These are phyloP conservation scores for Sinocyclocheilus rhinocerous DNA, from an alignment of 2,113 vertebrate species.

Conservation along the genomic window DNA sequence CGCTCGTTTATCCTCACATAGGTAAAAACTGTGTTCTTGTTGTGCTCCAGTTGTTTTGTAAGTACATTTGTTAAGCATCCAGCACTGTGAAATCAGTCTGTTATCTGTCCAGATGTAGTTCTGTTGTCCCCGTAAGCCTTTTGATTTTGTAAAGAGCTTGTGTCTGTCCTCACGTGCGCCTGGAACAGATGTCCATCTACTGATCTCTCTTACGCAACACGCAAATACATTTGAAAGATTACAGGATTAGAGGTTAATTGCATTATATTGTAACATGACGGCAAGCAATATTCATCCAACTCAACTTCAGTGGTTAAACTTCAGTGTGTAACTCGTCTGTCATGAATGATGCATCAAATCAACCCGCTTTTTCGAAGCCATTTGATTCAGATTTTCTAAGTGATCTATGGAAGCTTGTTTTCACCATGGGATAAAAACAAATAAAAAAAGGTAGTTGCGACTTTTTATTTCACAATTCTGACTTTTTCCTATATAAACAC, in stretches of 20 bases:
- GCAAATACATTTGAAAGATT: conserved; percentile 61
- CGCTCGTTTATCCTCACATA: no score
- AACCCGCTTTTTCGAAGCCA: no score
- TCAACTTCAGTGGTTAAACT: no score
- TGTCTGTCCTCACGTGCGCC: background rate
- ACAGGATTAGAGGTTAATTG: conserved; percentile 63
- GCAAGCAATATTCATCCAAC: background rate
- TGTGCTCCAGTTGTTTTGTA: background rate
- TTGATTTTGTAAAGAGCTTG: conserved; percentile 23
- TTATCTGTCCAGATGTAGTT: background rate
- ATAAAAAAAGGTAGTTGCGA: no score
- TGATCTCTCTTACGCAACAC: conserved; percentile 63
- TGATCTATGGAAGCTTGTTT: background rate
- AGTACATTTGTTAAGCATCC: background rate
- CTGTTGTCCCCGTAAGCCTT: conserved; percentile 3
- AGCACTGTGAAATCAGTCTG: background rate
- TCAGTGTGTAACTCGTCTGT: background rate
- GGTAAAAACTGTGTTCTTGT: background rate
- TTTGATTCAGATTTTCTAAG: background rate
- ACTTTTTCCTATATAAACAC: no score
- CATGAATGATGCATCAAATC: background rate
- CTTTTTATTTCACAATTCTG: no score
- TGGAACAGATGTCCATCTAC: conserved; percentile 56
- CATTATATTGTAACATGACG: conserved; percentile 54
- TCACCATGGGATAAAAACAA: no score